Base-by-base conservation (phyloP, 2,113 vertebrate species). In the Synodontis membranacea region DNA sequence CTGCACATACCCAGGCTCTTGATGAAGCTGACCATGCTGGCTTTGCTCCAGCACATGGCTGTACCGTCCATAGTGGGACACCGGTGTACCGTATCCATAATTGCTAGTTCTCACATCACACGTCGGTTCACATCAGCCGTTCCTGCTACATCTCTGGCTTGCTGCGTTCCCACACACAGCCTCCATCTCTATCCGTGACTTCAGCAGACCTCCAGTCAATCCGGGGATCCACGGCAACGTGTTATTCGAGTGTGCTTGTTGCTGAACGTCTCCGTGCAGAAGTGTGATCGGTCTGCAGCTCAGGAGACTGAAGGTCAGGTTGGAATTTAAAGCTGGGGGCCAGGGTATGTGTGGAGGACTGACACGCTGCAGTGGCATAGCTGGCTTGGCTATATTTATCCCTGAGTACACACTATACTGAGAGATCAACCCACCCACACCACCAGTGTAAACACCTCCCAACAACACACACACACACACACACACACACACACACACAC, bases 301-400 rank as follows among this genome's bases (percentile, higher is more conserved):
- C 94, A 95, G 94, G 94, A 94, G 94, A 94, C 94, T 95, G 94
- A 96, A 96, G 94, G 95, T 95, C 95, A 95, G 91, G 88, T 79
- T 83, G 94, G 95, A 96, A 97, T 98, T 97, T 98, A 98, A 97
- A 98, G 96, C 96, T 93, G 92, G 91, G 56, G 91, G 91, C 94
- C 93, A 94, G 92, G 93, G 94, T 92, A 92, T 93, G 95, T 94
- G 94, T 95, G 95, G 95, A 95, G 94, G 93, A 94, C 96, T 94
- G 94, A 94, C 95, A 96, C 92, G 89, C 94, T 92, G 83, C 92
- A 94, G 94, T 94, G 94, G 94, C 95, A 94, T 94, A 94, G 92
- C 82, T 93, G 94, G 94, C 92, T 89, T 4, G 91, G 94, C 97
- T 99, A 99, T 97, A 97, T 99, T 99, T 99, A 97, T 94, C 97